Percentiles rank a stretch among this genome's conserved stretches.
phyloP scores from a whole-genome alignment of 1,140 invertebrate species.

The Cyphomyrmex costatus region DNA sequence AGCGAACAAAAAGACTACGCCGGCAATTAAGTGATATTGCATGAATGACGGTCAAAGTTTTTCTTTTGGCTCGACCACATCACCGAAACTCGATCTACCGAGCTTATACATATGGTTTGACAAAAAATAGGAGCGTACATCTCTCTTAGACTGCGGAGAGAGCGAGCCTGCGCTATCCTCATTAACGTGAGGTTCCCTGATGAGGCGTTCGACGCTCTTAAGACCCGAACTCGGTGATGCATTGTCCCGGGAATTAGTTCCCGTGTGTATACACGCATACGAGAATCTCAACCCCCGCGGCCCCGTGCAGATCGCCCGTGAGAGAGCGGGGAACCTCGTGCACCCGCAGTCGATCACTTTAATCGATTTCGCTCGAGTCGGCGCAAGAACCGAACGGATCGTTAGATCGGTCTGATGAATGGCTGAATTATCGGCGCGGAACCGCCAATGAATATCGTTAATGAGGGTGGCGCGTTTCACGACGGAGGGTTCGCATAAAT shows the following conservation, averaged over 20 bases:
- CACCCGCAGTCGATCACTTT: conserved; percentile 79
- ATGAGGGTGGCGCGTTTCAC: conserved; percentile 72
- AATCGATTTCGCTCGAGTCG: conserved; percentile 76
- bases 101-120: conserved; percentile 9
- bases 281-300: conserved; percentile 53
- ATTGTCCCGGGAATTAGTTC: conserved; percentile 77
- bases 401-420: conserved; percentile 79
- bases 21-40: conserved; percentile 9
- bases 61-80: neutral
- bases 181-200: conserved; percentile 69
- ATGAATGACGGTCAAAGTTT: neutral
- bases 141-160: neutral
- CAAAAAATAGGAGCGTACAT: conserved; percentile 40
- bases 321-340: conserved; percentile 32
- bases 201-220: conserved; percentile 64
- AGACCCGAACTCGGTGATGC: conserved; percentile 72
- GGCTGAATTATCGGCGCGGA: conserved; percentile 78
- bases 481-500: conserved; percentile 68
- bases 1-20: neutral
- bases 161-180: conserved; percentile 37
- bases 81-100: conserved; percentile 3
- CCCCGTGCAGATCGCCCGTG: conserved; percentile 53
- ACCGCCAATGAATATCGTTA: conserved; percentile 80
- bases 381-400: conserved; percentile 77
- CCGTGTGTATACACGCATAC: conserved; percentile 55